phyloP scores from a whole-genome alignment of 2,113 vertebrate species.

The Hiodon alosoides region DNA sequence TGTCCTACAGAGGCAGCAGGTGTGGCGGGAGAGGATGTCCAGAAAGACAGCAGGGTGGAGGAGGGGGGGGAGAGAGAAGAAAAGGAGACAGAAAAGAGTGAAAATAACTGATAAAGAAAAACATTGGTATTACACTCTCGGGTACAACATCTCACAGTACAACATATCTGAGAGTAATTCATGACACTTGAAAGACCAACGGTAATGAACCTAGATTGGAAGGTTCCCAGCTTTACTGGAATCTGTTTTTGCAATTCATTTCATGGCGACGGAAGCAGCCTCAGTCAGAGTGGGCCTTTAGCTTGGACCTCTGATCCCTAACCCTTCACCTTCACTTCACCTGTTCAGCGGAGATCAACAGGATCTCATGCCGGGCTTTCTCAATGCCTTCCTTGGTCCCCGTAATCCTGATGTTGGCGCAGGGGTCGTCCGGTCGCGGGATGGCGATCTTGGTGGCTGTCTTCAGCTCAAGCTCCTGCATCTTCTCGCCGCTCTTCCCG shows the following conservation, averaged over 20 bases:
- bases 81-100: not conserved
- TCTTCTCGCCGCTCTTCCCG: constrained; percentile 68
- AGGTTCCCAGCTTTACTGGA: no score
- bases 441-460: constrained; percentile 67
- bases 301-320: not conserved
- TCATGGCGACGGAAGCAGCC: no score
- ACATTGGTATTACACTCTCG: not conserved
- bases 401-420: constrained; percentile 61
- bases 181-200: no score
- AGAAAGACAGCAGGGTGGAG: not conserved
- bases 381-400: constrained; percentile 69
- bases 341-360: constrained; percentile 68
- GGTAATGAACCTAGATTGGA: no score
- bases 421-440: constrained; percentile 64
- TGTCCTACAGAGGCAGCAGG: constrained; percentile 47
- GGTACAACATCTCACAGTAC: not conserved
- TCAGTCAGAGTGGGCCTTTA: no score
- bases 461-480: constrained; percentile 69
- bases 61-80: not conserved
- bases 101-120: not conserved
- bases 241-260: no score
- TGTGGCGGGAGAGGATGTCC: not conserved
- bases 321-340: constrained; percentile 34
- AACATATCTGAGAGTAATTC: no score
- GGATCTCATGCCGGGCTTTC: constrained; percentile 66